Conservation (phyloP, 2,888 invertebrate species). For the Ligdia adustata region DNA sequence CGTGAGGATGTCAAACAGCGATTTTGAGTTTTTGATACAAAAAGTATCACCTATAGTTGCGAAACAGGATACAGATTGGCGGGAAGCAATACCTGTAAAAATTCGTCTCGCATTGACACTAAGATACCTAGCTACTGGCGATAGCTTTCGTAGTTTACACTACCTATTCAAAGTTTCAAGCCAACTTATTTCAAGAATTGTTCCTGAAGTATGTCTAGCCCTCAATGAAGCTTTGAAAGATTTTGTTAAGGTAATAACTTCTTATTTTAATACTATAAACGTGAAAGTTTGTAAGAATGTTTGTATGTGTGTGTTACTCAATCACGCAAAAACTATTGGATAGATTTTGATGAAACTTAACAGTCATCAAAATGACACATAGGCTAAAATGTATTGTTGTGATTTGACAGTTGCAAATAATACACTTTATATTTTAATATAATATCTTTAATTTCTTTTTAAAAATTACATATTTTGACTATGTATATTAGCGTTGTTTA, state of each 20-base stretch:
- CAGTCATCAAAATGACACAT: background rate
- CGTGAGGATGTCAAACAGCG: slow-evolving; percentile 9
- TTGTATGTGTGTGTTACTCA: no score
- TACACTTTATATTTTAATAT: no score
- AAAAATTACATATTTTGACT: no score
- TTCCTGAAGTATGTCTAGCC: background rate
- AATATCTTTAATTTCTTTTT: no score
- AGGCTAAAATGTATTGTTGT: background rate
- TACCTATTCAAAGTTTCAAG: slow-evolving; percentile 1
- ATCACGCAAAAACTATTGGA: no score
- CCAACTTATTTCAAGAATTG: background rate
- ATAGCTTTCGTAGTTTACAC: background rate
- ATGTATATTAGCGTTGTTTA: no score
- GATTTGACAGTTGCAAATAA: no score
- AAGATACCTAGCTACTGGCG: background rate
- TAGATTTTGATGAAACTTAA: no score
- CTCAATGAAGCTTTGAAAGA: background rate
- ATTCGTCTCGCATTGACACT: slow-evolving; percentile 1
- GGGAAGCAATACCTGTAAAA: slow-evolving; percentile 10
- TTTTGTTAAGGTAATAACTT: background rate
- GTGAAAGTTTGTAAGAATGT: no score
- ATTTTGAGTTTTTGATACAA: slow-evolving; percentile 10
- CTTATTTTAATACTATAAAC: no score
- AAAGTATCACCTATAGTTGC: slow-evolving; percentile 14
- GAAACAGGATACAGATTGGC: slow-evolving; percentile 1